Percentiles rank a stretch among this genome's conserved stretches.
phyloP scores from a whole-genome alignment of 1,140 invertebrate genomes.

The Protaetia brevitarsis region DNA sequence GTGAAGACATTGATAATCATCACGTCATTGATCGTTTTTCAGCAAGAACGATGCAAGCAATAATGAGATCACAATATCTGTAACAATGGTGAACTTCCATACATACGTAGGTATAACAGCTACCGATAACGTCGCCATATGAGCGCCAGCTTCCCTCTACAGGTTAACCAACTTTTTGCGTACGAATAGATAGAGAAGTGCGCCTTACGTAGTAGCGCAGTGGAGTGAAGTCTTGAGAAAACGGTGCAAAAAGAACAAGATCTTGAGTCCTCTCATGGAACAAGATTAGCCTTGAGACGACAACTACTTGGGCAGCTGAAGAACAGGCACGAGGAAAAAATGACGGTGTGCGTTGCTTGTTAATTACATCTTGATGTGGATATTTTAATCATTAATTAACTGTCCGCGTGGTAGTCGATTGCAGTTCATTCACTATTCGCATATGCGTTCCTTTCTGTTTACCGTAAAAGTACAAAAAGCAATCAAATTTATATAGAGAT shows the following conservation, averaged over 20 bases:
- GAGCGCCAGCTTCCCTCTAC: no score
- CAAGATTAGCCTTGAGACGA: conserved; percentile 21
- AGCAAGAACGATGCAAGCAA: no score
- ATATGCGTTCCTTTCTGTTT: background rate
- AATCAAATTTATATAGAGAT: background rate
- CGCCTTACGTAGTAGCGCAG: background rate
- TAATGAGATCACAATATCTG: no score
- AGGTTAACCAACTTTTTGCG: no score
- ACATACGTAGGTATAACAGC: background rate
- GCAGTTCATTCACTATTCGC: conserved; percentile 2
- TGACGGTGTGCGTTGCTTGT: conserved; percentile 16
- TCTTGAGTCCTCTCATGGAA: conserved; percentile 17
- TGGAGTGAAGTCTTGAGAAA: background rate
- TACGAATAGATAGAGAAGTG: background rate
- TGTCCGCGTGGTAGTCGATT: background rate
- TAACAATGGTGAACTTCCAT: background rate
- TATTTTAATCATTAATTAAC: conserved; percentile 24
- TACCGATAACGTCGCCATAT: background rate
- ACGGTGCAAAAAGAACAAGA: background rate
- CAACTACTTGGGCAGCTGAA: conserved; percentile 19
- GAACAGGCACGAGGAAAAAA: conserved; percentile 10
- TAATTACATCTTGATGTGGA: conserved; percentile 22
- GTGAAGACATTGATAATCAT: no score
- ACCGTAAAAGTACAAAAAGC: background rate
- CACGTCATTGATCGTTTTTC: no score